Conservation (phyloP, 2,888 invertebrate species). For the Phlogophora meticulosa region DNA sequence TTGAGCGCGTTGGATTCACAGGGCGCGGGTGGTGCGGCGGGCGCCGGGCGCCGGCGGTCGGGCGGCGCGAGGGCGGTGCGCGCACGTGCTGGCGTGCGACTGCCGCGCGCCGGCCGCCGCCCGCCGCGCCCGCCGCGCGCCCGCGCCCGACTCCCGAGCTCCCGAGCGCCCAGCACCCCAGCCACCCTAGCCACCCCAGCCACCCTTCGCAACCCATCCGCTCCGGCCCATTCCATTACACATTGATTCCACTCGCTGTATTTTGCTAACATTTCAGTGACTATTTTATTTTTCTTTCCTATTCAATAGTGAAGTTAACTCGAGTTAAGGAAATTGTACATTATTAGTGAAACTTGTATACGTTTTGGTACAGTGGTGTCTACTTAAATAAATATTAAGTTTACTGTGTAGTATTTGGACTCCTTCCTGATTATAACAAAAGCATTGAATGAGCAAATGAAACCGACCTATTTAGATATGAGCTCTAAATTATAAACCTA, state of each 20-base stretch:
- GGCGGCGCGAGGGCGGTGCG: constrained; percentile 84
- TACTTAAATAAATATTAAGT: not conserved
- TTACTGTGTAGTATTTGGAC: not conserved
- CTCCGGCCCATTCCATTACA: constrained; percentile 63
- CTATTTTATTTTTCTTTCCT: constrained; percentile 40
- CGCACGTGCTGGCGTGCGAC: constrained; percentile 89
- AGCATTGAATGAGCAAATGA: constrained; percentile 22
- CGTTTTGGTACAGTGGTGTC: not conserved
- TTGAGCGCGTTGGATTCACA: constrained; percentile 78
- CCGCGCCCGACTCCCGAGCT: constrained; percentile 73
- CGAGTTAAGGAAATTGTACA: constrained; percentile 12
- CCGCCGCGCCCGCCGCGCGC: constrained; percentile 79
- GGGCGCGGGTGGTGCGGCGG: constrained; percentile 75
- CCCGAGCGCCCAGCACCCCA: constrained; percentile 31
- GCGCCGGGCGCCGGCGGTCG: constrained; percentile 66
- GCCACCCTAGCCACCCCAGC: constrained; percentile 62
- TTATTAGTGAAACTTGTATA: not conserved
- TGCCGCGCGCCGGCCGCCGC: constrained; percentile 80
- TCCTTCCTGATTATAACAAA: not conserved
- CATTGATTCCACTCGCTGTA: constrained; percentile 70
- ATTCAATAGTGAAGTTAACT: constrained; percentile 24
- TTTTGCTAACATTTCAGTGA: constrained; percentile 50
- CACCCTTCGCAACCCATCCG: constrained; percentile 72
- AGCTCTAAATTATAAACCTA: constrained; percentile 5
- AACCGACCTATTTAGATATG: constrained; percentile 27